Evolutionary conservation across 2,888 invertebrate species (phyloP), one percentile per base, ranked within the genome.

Genomic region (Acronicta psi): DNA sequence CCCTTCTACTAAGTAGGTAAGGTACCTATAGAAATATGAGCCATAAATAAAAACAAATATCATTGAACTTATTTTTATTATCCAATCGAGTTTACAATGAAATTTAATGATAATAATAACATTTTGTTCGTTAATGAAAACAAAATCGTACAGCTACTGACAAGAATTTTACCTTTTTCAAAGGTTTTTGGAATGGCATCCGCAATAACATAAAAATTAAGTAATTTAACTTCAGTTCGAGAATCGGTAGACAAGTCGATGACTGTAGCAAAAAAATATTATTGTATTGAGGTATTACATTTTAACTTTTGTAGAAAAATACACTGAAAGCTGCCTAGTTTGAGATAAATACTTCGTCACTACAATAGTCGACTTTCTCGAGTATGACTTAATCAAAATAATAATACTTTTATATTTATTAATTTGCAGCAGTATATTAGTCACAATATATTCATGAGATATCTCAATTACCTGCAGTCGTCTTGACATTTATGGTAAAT

Each of bases 141-240:
- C 84, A 85, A 85, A 84, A 79, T 82, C 76, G 66, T 90, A 91
- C 75, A 90, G 81, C 94, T 93, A 93, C 91, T 93, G 93, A 93
- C 93, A 93, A 93, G 93, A 93, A 90, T 90, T 86, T 81, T 85
- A 91, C 93, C 93, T 93, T 93, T 93, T 91, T 83, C 50, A 92
- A 93, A 93, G 92, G 92, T 82, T 79, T 85, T 86, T 91, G 93
- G 92, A 92, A 93, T 93, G 93, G 93, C 92, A 91, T 90, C 84
- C 88, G 82, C 89, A 83, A 82, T 71, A 81, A 77, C 73, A 80
- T 79, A 74, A 75, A 71, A 75, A 75, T 69, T 71, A 75, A 81
- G 72, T 77, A 74, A 75, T 76, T 80, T 73, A 73, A 59, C 65
- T 71, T 61, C 59, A 23, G 67, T 73, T 69, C 62, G 66, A 55